Evolutionary conservation across 1,140 invertebrate genomes (phyloP), one percentile per base, ranked within the genome.

Genomic region (Trichoplusia ni): DNA sequence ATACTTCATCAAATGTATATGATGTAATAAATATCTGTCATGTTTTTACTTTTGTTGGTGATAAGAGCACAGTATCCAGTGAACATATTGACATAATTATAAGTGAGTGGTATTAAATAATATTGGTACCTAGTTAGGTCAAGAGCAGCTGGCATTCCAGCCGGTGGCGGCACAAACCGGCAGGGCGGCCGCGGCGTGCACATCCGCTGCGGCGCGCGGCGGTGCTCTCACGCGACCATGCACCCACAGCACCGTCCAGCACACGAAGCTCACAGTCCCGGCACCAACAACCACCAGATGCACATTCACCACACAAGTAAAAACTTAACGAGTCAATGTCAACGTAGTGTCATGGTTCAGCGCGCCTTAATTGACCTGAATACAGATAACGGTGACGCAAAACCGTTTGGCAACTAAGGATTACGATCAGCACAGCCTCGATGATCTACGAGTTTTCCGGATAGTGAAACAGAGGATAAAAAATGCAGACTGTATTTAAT

Each of bases 71-170:
- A n/a, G n/a, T n/a, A n/a, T n/a, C n/a, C n/a, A n/a, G n/a, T n/a
- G n/a, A n/a, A n/a, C n/a, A n/a, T n/a, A n/a, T n/a, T n/a, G n/a
- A n/a, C n/a, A n/a, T n/a, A n/a, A 51, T 31, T 13, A 19, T 33
- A 33, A 51, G 8, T 53, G 33, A 7, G 7, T 37, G 14, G 38
- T 19, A 40, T 27, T n/a, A 40, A 18, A 29, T 38, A 27, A 40
- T 40, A 1, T 16, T 27, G 16, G 25, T 88, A 90, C 85, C 87
- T 90, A 82, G 84, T 84, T 77, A 90, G 80, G 79, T 90, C 86
- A 87, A 89, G 86, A 84, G 87, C 87, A 82, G 86, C 81, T 87
- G 84, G 87, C 87, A 90, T 90, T 90, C 82, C 87, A 87, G 81
- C 74, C 75, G 79, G n/a, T n/a, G n/a, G n/a, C n/a, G n/a, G 76